Base-by-base conservation (phyloP, 1,140 invertebrate species). In the Drosophila sp. region DNA sequence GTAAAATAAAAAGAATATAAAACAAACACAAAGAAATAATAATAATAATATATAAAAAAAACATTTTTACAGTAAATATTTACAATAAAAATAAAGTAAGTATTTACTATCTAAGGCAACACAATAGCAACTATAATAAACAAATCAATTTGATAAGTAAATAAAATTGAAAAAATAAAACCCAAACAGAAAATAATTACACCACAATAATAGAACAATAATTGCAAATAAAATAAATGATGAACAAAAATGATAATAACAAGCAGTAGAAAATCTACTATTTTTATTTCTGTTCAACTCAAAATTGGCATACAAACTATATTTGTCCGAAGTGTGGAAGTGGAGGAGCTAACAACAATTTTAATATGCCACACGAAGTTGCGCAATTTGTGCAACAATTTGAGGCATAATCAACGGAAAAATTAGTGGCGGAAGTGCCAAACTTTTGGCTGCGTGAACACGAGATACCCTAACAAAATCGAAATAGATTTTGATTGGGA, bases 351-450 rank as follows among this genome's bases (percentile, higher is more conserved):
- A 72, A 67, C 51, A 65, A 58, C 43, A 57, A 50, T 57, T 72
- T 65, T 36, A 34, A 65, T 50, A 45, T 77, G 69, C 53, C 46
- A 63, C 58, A 45, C 43, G 16, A 72, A 63, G 34, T 80, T 81
- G 69, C 78, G 79, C 74, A 80, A 80, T 41, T 81, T 82, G 43
- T 56, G 58, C 59, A 46, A 14, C 40, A 72, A 72, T 57, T 72
- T 72, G 57, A 34, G 67, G 70, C 38, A 57, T 40, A 58, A 51
- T 34, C 50, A 56, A 25, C 29, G 45, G 27, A 75, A 78, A 80
- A 80, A 71, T 40, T 74, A n/a, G n/a, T 32, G 27, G 21, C 29
- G 65, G 54, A 75, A 65, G 57, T 41, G n/a, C 16, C 6, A 0
- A 27, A 67, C 11, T 40, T 46, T 43, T 8, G 25, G 36, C 36